phyloP scores from a whole-genome alignment of 2,797 vertebrate genomes.

The Acanthopagrus latus region DNA sequence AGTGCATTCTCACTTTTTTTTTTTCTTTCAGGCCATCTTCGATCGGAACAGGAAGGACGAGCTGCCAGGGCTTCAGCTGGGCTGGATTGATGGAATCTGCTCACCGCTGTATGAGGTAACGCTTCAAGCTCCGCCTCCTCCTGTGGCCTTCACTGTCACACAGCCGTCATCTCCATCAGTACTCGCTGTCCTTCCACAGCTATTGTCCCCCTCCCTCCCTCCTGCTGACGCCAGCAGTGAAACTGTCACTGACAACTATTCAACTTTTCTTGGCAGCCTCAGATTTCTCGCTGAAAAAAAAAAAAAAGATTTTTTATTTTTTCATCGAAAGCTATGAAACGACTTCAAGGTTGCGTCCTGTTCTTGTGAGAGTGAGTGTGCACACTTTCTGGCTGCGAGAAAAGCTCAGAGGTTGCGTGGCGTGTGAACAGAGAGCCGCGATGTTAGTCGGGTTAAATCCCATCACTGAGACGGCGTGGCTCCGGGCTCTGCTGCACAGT shows the following conservation, averaged over 20 bases:
- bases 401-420: slow-evolving; percentile 32
- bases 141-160: slow-evolving; percentile 42
- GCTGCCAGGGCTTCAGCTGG: slow-evolving; percentile 94
- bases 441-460: slow-evolving; percentile 52
- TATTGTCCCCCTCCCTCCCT: slow-evolving; percentile 35
- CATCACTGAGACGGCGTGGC: slow-evolving; percentile 47
- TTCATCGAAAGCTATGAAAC: slow-evolving; percentile 52
- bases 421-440: slow-evolving; percentile 48
- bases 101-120: slow-evolving; percentile 96
- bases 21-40: slow-evolving; percentile 94
- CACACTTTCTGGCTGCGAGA: slow-evolving; percentile 44
- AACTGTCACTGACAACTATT: slow-evolving; percentile 56
- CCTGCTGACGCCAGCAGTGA: slow-evolving; percentile 62
- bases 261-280: slow-evolving; percentile 40
- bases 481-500: slow-evolving; percentile 45
- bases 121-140: slow-evolving; percentile 3
- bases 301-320: slow-evolving; percentile 10
- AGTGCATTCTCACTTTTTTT: slow-evolving; percentile 40
- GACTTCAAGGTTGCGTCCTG: slow-evolving; percentile 70
- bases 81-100: slow-evolving; percentile 99
- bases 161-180: slow-evolving; percentile 60
- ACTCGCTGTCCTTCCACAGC: slow-evolving; percentile 50
- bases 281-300: slow-evolving; percentile 34
- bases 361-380: slow-evolving; percentile 58
- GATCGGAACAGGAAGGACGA: slow-evolving; percentile 99